Evolutionary conservation across 2,797 vertebrate genomes (phyloP), one percentile per base, ranked within the genome.

Genomic region (Artibeus jamaicensis): DNA sequence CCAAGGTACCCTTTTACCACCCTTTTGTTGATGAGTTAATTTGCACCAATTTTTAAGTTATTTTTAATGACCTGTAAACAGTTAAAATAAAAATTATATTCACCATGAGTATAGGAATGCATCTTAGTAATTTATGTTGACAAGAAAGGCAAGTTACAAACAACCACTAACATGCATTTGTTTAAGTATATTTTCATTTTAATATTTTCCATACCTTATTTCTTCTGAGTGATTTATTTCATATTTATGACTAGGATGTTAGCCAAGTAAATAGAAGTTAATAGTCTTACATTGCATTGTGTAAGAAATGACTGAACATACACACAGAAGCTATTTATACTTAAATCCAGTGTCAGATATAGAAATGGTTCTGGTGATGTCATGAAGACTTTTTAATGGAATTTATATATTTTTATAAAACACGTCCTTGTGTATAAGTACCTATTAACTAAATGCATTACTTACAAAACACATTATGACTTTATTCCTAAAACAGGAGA

Each of bases 221-320:
- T 84, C 78, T 95, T 94, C 91, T 89, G 83, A 70, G 29, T 84
- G 93, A 53, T 86, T 94, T 84, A 83, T 95, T 95, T 93, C 22
- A 76, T 65, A 62, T 62, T 93, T 83, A 91, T 86, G 79, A 57
- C 29, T 85, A 94, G 19, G 29, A 42, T 78, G 6, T 81, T 85
- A 94, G 15, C 39, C 21, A 95, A 92, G 39, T 91, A 79, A 73
- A 76, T 1, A 71, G n/a, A 95, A 86, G 59, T 89, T 91, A 95
- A 62, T 70, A 81, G 42, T 92, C 24, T 95, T 26, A 67, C 5
- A 83, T 10, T 95, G 34, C 24, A 50, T 70, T 86, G 22, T 55
- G 14, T 19, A 86, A 83, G 18, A 86, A 91, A 93, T 89, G 44
- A 77, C 7, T 91, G 7, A 6, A 78, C 10, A 78, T 82, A 90